phyloP scores from a whole-genome alignment of 1,140 invertebrate species.

The Orchestia grillus region DNA sequence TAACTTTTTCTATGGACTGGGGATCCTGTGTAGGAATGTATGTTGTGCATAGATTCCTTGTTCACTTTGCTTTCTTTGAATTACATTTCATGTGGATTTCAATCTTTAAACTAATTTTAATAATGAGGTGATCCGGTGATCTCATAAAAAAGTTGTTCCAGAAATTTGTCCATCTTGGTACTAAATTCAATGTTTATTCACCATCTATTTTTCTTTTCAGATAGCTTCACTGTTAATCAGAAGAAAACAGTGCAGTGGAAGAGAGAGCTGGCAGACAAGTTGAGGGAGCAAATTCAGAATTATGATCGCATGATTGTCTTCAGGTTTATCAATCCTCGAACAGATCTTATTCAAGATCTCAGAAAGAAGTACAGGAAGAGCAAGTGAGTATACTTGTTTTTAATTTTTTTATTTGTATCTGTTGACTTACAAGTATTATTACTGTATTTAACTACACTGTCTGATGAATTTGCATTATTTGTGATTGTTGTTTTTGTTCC shows the following conservation, averaged over 20 bases:
- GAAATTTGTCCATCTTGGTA: neutral
- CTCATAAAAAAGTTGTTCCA: neutral
- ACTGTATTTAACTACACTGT: neutral
- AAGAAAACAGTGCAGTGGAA: slow-evolving; percentile 50
- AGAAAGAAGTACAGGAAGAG: slow-evolving; percentile 36
- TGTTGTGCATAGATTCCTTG: too few relatives aligned
- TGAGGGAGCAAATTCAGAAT: slow-evolving; percentile 22
- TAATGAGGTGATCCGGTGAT: neutral
- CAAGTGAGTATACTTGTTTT: slow-evolving; percentile 4
- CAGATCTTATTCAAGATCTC: slow-evolving; percentile 37
- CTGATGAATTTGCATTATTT: too few relatives aligned
- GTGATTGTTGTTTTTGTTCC: too few relatives aligned
- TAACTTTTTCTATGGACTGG: neutral
- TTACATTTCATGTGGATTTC: too few relatives aligned
- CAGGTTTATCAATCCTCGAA: slow-evolving; percentile 49
- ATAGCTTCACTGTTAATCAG: slow-evolving; percentile 49
- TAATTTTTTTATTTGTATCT: neutral
- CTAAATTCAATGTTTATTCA: neutral
- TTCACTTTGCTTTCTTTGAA: too few relatives aligned
- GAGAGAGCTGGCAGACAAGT: slow-evolving; percentile 25
- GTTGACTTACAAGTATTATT: neutral
- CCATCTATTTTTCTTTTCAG: neutral
- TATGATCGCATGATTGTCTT: slow-evolving; percentile 28
- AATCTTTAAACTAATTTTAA: neutral
- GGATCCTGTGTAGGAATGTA: too few relatives aligned